These are phyloP conservation scores for Saguinus imperator DNA, from an alignment of 2,113 vertebrate species.

Conservation along the genomic window DNA sequence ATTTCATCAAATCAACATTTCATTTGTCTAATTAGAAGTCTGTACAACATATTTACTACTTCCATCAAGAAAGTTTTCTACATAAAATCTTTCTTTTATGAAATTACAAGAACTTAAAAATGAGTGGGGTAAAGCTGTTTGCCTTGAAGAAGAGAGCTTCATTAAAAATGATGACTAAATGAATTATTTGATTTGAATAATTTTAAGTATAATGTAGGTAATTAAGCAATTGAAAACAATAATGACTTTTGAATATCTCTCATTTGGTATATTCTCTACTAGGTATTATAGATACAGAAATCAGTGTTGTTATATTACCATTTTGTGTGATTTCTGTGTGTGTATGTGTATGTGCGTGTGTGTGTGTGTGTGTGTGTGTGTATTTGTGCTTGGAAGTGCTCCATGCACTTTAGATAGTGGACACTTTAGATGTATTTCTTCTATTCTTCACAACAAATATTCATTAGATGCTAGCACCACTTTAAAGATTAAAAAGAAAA, in stretches of 20 bases:
- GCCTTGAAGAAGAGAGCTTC: not conserved
- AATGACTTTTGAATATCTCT: not conserved
- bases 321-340: not conserved
- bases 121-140: not conserved
- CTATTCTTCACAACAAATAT: not conserved
- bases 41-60: not conserved
- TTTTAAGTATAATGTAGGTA: not conserved
- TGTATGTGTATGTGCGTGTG: not conserved
- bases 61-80: not conserved
- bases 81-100: not conserved
- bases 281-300: not conserved
- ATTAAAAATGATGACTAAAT: not conserved
- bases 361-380: fast-evolving
- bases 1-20: not conserved
- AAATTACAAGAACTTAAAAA: not conserved
- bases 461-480: not conserved
- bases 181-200: not conserved
- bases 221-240: not conserved
- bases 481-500: not conserved
- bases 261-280: not conserved
- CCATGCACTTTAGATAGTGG: not conserved
- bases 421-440: not conserved
- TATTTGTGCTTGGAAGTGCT: fast-evolving
- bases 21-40: not conserved
- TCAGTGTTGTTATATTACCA: not conserved